Percentiles rank a stretch among this genome's conserved stretches.
Conservation (phyloP, 2,888 invertebrate genomes). For the Synergus itoensis region DNA sequence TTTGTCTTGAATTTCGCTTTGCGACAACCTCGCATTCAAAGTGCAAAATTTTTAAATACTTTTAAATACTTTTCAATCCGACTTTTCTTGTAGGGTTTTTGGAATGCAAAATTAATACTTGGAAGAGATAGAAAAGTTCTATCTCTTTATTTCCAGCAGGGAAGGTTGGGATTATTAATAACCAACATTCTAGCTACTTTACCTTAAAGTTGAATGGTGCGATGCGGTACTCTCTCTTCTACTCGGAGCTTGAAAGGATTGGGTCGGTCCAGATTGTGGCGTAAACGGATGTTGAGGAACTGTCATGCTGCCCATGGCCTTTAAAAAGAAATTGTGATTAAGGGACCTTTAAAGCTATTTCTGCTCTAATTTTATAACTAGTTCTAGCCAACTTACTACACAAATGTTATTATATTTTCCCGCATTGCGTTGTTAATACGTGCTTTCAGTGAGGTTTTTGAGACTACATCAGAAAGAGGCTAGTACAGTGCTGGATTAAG, state of each 20-base stretch:
- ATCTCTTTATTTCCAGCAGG: too few species aligned
- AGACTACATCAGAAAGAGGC: not conserved
- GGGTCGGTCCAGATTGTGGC: slow-evolving; percentile 65
- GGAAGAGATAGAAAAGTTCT: too few species aligned
- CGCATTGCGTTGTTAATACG: not conserved
- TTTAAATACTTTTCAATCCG: too few species aligned
- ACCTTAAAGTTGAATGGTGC: slow-evolving; percentile 71
- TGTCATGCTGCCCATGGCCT: slow-evolving; percentile 72
- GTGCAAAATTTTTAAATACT: too few species aligned
- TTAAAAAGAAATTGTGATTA: slow-evolving; percentile 50
- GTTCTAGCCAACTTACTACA: not conserved
- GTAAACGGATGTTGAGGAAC: slow-evolving; percentile 65
- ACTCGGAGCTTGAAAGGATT: slow-evolving; percentile 67
- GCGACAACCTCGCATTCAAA: too few species aligned
- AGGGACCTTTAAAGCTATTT: not conserved
- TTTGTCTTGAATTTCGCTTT: too few species aligned
- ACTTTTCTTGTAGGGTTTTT: too few species aligned
- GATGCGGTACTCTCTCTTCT: slow-evolving; percentile 73
- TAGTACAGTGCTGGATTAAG: too few species aligned
- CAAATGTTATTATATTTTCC: not conserved
- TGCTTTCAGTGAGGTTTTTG: not conserved
- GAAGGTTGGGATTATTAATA: too few species aligned
- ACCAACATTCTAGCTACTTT: slow-evolving; percentile 19
- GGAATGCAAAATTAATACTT: too few species aligned
- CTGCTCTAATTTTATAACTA: not conserved